Evolutionary conservation across 2,113 vertebrate species (phyloP), one percentile per base, ranked within the genome.

Genomic region (Burhinus oedicnemus): DNA sequence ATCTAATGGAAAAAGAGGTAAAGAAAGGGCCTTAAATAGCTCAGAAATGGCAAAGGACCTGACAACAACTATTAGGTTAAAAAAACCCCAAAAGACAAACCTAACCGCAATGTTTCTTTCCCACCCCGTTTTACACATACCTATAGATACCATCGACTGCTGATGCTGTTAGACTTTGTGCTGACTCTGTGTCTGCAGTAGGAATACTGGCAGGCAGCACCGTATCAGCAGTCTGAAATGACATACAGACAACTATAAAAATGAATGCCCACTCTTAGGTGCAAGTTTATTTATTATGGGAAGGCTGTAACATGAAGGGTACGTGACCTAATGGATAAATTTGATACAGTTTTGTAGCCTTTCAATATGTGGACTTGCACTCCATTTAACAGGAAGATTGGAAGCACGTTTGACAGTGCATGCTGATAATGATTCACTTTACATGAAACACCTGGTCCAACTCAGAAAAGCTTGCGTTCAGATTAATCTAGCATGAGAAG

Each of bases 171-270:
- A 76, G 74, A 92, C 97, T 96, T 98, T 97, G 89, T 98, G 98
- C 98, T 98, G 98, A 98, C 98, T 97, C 52, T 49, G 97, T 98
- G 98, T 98, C 98, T 98, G 90, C 96, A 96, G 83, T 72, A 87
- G 95, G 71, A 74, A 74, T 93, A 83, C 89, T 94, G 97, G 93
- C 95, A 97, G 95, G 89, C 84, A 97, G 88, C 97, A 97, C 95
- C 36, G 9, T 95, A 89, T 98, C 98, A 98, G 93, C 98, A 98
- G 93, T 98, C 93, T 98, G 95, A 87, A 88, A 95, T 87, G 68
- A 77, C 68, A 74, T 89, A 88, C 61, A 88, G 68, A 65, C 85
- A 91, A 49, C 78, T 93, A 38, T 69, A 89, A 90, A 94, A 96
- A 92, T 84, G 58, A 74, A 91, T 93, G 32, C 47, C 42, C 88